Base-by-base conservation (phyloP, 2,888 invertebrate genomes). In the Tiphia femorata region DNA sequence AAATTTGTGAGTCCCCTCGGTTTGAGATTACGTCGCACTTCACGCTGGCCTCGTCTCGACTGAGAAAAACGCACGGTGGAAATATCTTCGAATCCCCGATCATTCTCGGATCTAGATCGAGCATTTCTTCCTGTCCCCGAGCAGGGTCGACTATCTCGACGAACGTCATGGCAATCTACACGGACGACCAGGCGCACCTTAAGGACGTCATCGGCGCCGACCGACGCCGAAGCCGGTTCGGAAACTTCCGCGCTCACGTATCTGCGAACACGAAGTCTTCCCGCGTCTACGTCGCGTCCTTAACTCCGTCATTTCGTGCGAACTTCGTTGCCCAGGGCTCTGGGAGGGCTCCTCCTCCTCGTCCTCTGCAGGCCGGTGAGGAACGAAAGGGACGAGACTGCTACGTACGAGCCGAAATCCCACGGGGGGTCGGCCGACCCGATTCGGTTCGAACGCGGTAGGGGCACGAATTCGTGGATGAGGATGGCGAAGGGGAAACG, bases 401-500 rank as follows among this genome's bases (percentile, higher is more conserved):
- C 27, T 33, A 30, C 29, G 23, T 47, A 48, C 40, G 23, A 49
- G 23, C 42, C 50, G 62, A 67, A 64, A 65, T 64, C 58, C 67
- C 64, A 46, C 38, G 49, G 50, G 62, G 59, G 61, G 40, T 63
- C 53, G 44, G 58, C 47, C 62, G 50, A 67, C 48, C 63, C 51
- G 48, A 63, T 53, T 59, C 59, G 50, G 35, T 58, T 48, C 46
- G 38, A 27, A 54, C 37, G 51, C 23, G 27, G 38, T 21, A 33
- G 44, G n/a, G 29, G 44, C n/a, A 35, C n/a, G 30, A 35, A 41
- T n/a, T n/a, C n/a, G n/a, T n/a, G n/a, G n/a, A n/a, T n/a, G n/a
- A n/a, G 40, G 33, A 35, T 35, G 23, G 14, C n/a, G 49, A 27
- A 37, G 40, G 17, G 17, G 17, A 41, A 23, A 41, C 25, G 25